These are phyloP conservation scores for Tortricodes alternella DNA, from an alignment of 2,888 invertebrate genomes.

Conservation along the genomic window DNA sequence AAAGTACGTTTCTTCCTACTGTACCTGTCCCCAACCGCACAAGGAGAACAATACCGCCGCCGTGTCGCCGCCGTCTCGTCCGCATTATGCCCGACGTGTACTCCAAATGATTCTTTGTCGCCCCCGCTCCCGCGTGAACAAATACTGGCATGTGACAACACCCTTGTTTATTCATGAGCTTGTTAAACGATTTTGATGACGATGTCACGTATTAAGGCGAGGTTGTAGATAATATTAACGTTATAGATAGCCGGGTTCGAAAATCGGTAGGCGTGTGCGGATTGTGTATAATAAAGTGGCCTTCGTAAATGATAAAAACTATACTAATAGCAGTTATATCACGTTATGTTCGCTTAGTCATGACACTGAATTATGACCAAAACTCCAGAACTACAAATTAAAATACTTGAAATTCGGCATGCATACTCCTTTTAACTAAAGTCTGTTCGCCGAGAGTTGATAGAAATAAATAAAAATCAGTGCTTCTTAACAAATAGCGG, in stretches of 20 bases:
- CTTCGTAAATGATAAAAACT: background rate
- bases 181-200: conserved; percentile 25
- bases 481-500: too few relatives aligned
- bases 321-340: background rate
- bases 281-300: background rate
- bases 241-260: background rate
- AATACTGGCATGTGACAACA: conserved; percentile 25
- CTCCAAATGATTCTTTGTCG: conserved; percentile 1
- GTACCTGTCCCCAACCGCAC: background rate
- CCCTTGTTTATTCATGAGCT: conserved; percentile 29
- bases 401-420: too few relatives aligned
- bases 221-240: background rate
- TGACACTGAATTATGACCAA: too few relatives aligned
- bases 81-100: conserved; percentile 7
- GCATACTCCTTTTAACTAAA: too few relatives aligned
- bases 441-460: too few relatives aligned
- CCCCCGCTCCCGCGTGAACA: conserved; percentile 5
- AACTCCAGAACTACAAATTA: too few relatives aligned
- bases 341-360: background rate
- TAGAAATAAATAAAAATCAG: too few relatives aligned
- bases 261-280: background rate
- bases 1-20: background rate
- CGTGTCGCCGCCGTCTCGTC: conserved; percentile 20
- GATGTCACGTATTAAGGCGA: conserved; percentile 3
- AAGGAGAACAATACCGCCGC: conserved; percentile 25